These are phyloP conservation scores for Lasaia peninsularis DNA, from an alignment of 1,140 invertebrate genomes.

Conservation along the genomic window DNA sequence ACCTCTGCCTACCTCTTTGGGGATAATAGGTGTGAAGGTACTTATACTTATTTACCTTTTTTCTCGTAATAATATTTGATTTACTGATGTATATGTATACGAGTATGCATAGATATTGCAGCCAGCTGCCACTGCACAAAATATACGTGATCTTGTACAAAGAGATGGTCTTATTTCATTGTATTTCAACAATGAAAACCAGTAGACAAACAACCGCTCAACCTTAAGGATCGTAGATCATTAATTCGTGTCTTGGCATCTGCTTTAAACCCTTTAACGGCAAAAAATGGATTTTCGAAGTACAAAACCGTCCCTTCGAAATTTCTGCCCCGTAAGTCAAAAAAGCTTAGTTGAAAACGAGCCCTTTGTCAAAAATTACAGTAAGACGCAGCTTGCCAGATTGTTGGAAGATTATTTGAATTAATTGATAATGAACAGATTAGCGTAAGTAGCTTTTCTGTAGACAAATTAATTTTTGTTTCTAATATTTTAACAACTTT, in stretches of 20 bases:
- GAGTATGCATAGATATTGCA: background rate
- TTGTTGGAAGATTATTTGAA: background rate
- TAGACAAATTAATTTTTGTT: no score
- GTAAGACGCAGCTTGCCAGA: background rate
- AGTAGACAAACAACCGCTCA: conserved; percentile 29
- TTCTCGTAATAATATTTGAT: no score
- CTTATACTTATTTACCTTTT: no score
- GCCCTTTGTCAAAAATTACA: background rate
- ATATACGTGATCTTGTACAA: conserved; percentile 35
- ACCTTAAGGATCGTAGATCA: conserved; percentile 28
- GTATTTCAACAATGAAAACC: conserved; percentile 31
- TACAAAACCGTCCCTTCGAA: conserved; percentile 37
- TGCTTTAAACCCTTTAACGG: conserved; percentile 48
- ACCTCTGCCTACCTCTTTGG: no score
- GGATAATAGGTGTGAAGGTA: no score
- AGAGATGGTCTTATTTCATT: conserved; percentile 34
- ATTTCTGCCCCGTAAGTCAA: conserved; percentile 34
- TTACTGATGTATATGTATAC: background rate
- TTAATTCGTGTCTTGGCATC: conserved; percentile 51
- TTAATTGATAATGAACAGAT: background rate
- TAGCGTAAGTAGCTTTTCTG: no score
- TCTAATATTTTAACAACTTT: no score
- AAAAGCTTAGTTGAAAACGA: background rate
- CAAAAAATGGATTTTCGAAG: conserved; percentile 46
- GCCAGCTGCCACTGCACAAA: background rate